Percentiles rank a stretch among this genome's conserved stretches.
phyloP scores from a whole-genome alignment of 2,113 vertebrate genomes.

The Oenanthe melanoleuca region DNA sequence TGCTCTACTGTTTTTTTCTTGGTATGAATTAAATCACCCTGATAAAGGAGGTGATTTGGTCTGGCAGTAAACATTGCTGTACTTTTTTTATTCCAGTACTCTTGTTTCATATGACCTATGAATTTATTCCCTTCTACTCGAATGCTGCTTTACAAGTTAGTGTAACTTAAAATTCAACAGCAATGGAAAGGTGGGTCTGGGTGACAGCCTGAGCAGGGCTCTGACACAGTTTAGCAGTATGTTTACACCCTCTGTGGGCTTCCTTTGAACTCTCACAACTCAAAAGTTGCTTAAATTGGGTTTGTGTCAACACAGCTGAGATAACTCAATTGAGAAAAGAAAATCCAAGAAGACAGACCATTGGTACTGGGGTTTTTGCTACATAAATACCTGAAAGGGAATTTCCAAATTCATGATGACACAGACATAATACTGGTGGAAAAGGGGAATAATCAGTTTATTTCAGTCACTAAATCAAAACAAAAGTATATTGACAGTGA shows the following conservation, averaged over 20 bases:
- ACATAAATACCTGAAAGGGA: slow-evolving; percentile 61
- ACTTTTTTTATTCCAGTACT: not conserved
- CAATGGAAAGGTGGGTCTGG: not conserved
- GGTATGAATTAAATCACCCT: not conserved
- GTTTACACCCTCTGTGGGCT: not conserved
- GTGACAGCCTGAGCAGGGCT: not conserved
- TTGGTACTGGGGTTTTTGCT: slow-evolving; percentile 32
- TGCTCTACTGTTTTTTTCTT: not conserved
- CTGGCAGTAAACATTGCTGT: not conserved
- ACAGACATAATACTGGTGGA: slow-evolving; percentile 54
- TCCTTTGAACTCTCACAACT: not conserved
- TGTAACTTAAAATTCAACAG: not conserved
- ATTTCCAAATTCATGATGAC: slow-evolving; percentile 57
- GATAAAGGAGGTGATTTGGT: fast-evolving
- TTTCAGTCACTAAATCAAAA: slow-evolving; percentile 60
- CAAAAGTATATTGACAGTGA: slow-evolving; percentile 53
- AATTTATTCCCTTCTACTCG: not conserved
- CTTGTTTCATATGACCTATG: not conserved
- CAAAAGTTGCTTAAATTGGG: slow-evolving; percentile 26
- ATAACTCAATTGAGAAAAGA: slow-evolving; percentile 23
- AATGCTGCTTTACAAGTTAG: not conserved
- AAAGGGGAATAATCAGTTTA: slow-evolving; percentile 60
- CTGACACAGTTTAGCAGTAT: not conserved
- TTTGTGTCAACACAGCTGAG: slow-evolving; percentile 40
- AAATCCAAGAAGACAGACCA: slow-evolving; percentile 44